Conservation (phyloP, 2,797 vertebrate genomes). For the Leucoraja ocellata region DNA sequence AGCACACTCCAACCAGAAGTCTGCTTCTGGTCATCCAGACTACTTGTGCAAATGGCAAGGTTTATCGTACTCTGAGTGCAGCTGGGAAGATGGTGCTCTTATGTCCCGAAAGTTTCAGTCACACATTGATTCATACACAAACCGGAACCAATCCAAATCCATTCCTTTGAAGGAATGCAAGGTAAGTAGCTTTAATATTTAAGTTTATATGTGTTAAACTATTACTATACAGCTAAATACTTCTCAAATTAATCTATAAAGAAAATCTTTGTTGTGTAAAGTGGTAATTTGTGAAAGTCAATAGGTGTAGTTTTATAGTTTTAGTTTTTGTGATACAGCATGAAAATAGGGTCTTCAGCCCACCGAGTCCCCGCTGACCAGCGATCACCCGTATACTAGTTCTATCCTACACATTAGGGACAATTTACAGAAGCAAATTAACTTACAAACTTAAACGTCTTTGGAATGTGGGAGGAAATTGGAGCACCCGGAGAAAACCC, state of each 20-base stretch:
- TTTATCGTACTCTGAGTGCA: constrained; percentile 90
- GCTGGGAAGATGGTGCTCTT: constrained; percentile 95
- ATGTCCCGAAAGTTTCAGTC: constrained; percentile 88
- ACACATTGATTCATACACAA: constrained; percentile 85
- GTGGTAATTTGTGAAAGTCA: too few relatives aligned
- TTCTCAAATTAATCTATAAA: not conserved
- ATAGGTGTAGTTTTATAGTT: too few relatives aligned
- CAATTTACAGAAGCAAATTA: too few relatives aligned
- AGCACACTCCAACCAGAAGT: constrained; percentile 98
- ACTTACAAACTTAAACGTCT: too few relatives aligned
- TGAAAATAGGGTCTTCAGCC: too few relatives aligned
- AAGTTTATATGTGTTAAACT: not conserved
- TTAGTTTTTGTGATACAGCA: too few relatives aligned
- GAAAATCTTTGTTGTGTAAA: not conserved
- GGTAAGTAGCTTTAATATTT: constrained; percentile 56
- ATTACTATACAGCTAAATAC: not conserved
- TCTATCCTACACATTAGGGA: too few relatives aligned
- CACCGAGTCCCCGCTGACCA: too few relatives aligned
- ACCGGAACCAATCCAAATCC: constrained; percentile 87
- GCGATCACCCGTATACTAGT: too few relatives aligned
- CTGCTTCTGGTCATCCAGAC: constrained; percentile 89
- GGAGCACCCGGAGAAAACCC: too few relatives aligned
- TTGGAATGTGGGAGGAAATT: too few relatives aligned
- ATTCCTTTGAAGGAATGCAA: constrained; percentile 94
- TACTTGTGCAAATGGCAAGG: constrained; percentile 98